These are phyloP conservation scores for Polyommatus icarus DNA, from an alignment of 2,888 invertebrate species.

Conservation along the genomic window DNA sequence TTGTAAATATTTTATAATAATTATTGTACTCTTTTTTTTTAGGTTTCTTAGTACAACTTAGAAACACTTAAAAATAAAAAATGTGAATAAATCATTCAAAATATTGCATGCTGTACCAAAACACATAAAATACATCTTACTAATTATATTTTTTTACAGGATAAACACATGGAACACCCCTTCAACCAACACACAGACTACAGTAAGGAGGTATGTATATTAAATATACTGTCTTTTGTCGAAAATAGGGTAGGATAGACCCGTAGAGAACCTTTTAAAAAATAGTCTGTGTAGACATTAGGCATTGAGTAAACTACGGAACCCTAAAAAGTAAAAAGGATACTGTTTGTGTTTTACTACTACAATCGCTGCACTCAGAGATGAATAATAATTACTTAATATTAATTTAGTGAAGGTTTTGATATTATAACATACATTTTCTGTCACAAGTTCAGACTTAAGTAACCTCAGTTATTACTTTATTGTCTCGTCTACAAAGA, in stretches of 20 bases:
- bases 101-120: no score
- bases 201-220: slow-evolving; percentile 34
- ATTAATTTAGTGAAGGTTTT: no score
- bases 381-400: no score
- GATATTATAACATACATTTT: no score
- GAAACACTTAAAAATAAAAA: not conserved
- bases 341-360: no score
- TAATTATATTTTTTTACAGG: slow-evolving; percentile 8
- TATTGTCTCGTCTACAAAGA: not conserved
- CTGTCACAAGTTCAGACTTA: no score
- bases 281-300: not conserved
- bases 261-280: not conserved
- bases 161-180: slow-evolving; percentile 32
- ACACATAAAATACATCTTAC: not conserved
- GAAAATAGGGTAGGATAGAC: not conserved
- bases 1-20: slow-evolving; percentile 16
- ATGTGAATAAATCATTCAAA: not conserved
- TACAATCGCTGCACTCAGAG: no score
- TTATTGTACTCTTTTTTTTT: not conserved
- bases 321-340: no score
- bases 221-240: not conserved
- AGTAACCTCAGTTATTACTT: not conserved
- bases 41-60: not conserved
- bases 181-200: slow-evolving; percentile 32
- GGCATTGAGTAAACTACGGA: not conserved